Evolutionary conservation across 1,140 invertebrate genomes (phyloP), one percentile per base, ranked within the genome.

Genomic region (Nylanderia fulva): DNA sequence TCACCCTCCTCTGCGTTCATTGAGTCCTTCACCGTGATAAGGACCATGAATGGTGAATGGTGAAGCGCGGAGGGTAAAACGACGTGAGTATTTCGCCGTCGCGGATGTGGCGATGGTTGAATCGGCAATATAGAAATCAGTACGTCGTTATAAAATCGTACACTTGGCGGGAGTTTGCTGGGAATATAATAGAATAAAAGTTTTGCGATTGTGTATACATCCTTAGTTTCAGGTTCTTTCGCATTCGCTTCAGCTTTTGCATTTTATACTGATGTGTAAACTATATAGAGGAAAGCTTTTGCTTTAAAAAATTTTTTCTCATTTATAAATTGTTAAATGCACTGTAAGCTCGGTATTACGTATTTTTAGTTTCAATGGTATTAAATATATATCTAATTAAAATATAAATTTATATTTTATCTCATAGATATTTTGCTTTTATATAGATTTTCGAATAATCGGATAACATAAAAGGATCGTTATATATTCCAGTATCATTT

Each of bases 1-100:
- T 89, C 88, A 88, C 85, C 69, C 64, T 75, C 83, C 66, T 61
- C 42, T 36, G 52, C 58, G 64, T 80, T 79, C 88, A 89, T 89
- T 86, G 48, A 89, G 66, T 88, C 77, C 60, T 86, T 84, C 82
- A 18, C 76, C 15, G 45, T 76, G 88, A 89, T 88, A 89, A 89
- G 88, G 29, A 79, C 66, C 27, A 36, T 66, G 87, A 89, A 89
- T 85, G 74, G 33, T 52, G 77, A 82, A 18, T 85, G 87, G n/a
- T 42, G 84, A 75, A 7, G 24, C 71, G 71, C 36, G 87, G 56
- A 58, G 21, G 58, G 8, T 27, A 45, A 64, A 63, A 39, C 69
- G 80, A 39, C 45, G 42, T 13, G 52, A 54, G 39, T 56, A 42
- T 61, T 56, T 42, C 61, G 27, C 24, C 33, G 27, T 54, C 18